Conservation (phyloP, 2,888 invertebrate genomes). For the Bugula neritina region DNA sequence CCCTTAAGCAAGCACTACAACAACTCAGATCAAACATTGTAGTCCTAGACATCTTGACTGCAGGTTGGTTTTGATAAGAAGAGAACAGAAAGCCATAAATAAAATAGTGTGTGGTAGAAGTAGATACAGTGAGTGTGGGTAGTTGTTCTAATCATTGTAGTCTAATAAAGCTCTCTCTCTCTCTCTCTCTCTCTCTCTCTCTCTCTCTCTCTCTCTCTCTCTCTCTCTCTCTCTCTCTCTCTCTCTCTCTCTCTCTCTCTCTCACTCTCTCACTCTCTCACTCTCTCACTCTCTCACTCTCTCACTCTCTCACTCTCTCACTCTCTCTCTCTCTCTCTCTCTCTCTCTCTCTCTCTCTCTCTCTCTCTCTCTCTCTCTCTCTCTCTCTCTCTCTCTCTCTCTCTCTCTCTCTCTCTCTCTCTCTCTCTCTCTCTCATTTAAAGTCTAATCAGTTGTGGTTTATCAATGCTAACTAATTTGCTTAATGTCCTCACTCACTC, state of each 20-base stretch:
- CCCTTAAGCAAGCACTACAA: neutral
- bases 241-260: neutral
- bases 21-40: neutral
- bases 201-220: neutral
- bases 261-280: neutral
- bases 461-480: too few species aligned
- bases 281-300: neutral
- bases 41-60: neutral
- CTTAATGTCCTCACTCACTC: too few species aligned
- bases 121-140: too few species aligned
- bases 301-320: neutral
- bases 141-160: too few species aligned
- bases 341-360: neutral
- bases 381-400: neutral
- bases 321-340: neutral
- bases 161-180: neutral
- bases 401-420: neutral
- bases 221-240: neutral
- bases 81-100: too few species aligned
- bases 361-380: neutral
- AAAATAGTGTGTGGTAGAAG: too few species aligned
- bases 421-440: conserved; percentile 6
- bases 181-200: neutral
- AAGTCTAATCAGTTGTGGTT: neutral
- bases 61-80: too few species aligned